Percentiles rank a stretch among this genome's conserved stretches.
Evolutionary conservation across 2,797 vertebrate species (phyloP).

Genomic region (Menidia menidia): DNA sequence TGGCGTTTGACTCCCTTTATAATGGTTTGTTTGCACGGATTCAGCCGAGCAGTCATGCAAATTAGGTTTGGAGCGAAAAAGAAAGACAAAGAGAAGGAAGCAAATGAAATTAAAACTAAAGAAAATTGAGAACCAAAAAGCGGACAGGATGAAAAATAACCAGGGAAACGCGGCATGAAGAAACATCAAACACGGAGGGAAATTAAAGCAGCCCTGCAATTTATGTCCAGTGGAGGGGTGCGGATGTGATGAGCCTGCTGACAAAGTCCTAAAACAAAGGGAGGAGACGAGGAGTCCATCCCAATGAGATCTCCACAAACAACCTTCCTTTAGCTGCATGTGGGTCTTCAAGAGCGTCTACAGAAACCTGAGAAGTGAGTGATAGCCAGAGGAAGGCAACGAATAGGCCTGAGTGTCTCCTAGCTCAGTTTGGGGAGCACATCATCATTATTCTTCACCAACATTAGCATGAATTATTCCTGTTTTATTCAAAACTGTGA

Average conservation of each 20-base stretch:
- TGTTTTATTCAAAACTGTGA: constrained; percentile 2
- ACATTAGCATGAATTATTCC: neutral
- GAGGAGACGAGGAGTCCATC: constrained; percentile 11
- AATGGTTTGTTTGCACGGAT: constrained; percentile 14
- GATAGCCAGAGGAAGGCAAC: constrained; percentile 4
- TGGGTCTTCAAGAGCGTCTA: neutral
- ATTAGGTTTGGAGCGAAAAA: neutral
- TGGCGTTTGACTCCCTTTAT: constrained; percentile 18
- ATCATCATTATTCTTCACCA: neutral
- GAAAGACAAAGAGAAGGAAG: neutral
- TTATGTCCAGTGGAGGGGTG: constrained; percentile 30
- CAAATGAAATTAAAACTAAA: neutral
- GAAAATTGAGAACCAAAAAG: neutral
- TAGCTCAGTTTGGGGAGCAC: neutral
- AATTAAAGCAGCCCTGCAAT: constrained; percentile 13
- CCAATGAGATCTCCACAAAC: constrained; percentile 25
- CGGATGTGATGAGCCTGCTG: constrained; percentile 45
- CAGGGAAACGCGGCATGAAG: neutral
- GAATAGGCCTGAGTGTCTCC: neutral
- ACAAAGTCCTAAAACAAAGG: constrained; percentile 19
- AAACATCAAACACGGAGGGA: neutral
- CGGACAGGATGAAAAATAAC: neutral
- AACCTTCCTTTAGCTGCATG: constrained; percentile 1
- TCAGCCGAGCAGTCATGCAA: constrained; percentile 10
- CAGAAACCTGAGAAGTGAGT: neutral